Evolutionary conservation across 1,140 invertebrate genomes (phyloP).

Genomic region (Meteorus sp.): DNA sequence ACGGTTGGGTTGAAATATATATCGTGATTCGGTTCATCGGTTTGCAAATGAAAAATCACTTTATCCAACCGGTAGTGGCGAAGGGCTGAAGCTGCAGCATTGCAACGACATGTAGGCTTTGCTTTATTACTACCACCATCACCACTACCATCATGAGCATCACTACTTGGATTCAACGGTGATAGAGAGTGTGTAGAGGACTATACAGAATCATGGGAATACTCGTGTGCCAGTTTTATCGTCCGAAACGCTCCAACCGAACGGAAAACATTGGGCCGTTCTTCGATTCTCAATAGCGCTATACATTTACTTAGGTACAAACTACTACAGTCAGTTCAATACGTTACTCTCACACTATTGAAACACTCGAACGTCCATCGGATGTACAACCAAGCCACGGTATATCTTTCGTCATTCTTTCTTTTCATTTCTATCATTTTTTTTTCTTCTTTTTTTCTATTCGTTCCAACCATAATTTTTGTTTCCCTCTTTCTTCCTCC

Average conservation of each 20-base stretch:
- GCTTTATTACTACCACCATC: too few relatives aligned
- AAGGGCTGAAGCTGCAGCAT: conserved; percentile 3
- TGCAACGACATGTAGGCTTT: neutral
- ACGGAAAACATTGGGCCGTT: conserved; percentile 33
- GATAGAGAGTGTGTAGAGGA: too few relatives aligned
- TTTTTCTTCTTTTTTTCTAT: too few relatives aligned
- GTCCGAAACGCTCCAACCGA: conserved; percentile 38
- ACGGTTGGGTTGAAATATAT: conserved; percentile 25
- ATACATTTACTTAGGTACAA: conserved; percentile 11
- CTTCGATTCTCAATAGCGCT: conserved; percentile 22
- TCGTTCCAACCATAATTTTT: too few relatives aligned
- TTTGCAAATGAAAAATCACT: conserved; percentile 38
- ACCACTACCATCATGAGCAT: too few relatives aligned
- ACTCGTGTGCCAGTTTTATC: conserved; percentile 33
- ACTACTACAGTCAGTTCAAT: neutral
- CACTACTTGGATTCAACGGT: too few relatives aligned
- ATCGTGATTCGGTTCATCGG: conserved; percentile 41
- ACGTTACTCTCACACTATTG: neutral
- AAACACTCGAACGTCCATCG: neutral
- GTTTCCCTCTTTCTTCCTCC: neutral
- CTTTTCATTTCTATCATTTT: too few relatives aligned
- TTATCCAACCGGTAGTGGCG: conserved; percentile 25
- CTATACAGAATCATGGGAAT: too few relatives aligned
- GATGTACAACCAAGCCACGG: neutral
- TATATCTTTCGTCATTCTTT: conserved; percentile 1